phyloP scores from a whole-genome alignment of 1,140 invertebrate genomes.

The Lithobius niger region DNA sequence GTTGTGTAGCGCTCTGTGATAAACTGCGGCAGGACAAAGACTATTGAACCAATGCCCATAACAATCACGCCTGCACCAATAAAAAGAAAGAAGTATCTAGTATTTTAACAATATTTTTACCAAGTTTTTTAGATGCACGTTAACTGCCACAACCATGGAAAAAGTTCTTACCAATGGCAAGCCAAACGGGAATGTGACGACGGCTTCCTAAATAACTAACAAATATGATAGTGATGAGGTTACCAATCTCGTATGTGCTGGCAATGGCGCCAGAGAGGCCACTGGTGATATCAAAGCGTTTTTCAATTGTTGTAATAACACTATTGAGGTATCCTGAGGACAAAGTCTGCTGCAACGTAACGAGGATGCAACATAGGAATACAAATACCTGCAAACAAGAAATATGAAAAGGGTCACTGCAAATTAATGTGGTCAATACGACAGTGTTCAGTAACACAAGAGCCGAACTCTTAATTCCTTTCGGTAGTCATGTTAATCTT shows the following conservation, averaged over 20 bases:
- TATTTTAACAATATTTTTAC: not conserved
- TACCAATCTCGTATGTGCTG: constrained; percentile 89
- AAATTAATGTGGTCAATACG: constrained; percentile 3
- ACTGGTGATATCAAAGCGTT: constrained; percentile 88
- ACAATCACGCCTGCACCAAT: constrained; percentile 30
- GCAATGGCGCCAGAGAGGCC: constrained; percentile 81
- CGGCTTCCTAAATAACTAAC: constrained; percentile 85
- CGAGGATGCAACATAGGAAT: constrained; percentile 75
- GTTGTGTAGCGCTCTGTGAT: constrained; percentile 33
- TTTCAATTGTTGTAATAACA: constrained; percentile 93
- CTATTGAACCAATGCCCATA: constrained; percentile 38
- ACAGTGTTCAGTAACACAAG: constrained; percentile 1
- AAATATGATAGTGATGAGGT: constrained; percentile 88
- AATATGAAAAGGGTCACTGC: not conserved
- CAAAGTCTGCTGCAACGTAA: constrained; percentile 76
- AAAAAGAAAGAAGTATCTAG: not conserved
- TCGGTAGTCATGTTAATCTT: not conserved
- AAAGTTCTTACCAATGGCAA: constrained; percentile 57
- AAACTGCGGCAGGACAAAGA: constrained; percentile 40
- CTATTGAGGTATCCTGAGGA: constrained; percentile 85
- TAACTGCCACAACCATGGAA: not conserved
- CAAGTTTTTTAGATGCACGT: not conserved
- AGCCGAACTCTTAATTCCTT: not conserved
- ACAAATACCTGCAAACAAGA: constrained; percentile 62
- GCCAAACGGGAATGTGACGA: constrained; percentile 86